These are phyloP conservation scores for Chaetops frenatus DNA, from an alignment of 2,113 vertebrate species.

Conservation along the genomic window DNA sequence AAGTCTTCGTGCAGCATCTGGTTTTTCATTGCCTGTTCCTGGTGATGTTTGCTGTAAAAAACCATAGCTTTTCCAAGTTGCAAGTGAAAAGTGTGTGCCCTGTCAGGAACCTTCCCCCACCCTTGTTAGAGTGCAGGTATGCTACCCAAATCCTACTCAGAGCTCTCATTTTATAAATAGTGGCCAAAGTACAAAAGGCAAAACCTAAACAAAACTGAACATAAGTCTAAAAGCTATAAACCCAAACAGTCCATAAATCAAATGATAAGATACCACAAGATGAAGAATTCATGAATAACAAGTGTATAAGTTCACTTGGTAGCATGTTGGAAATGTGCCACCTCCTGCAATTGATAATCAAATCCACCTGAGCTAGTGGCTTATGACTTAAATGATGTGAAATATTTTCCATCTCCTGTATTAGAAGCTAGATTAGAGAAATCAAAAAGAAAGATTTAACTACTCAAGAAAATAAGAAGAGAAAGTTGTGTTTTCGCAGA, in stretches of 20 bases:
- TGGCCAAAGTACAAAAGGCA: neutral
- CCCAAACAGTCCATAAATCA: constrained; percentile 32
- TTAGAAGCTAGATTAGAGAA: constrained; percentile 20
- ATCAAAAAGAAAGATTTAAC: constrained; percentile 10
- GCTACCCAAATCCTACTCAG: neutral
- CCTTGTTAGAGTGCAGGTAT: neutral
- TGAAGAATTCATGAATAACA: constrained; percentile 15
- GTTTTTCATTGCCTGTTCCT: neutral
- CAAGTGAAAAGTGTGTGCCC: neutral
- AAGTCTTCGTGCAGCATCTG: neutral
- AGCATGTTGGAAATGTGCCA: constrained; percentile 20
- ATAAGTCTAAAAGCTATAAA: constrained; percentile 17
- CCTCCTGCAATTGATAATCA: neutral
- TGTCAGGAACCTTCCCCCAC: neutral
- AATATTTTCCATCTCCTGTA: constrained; percentile 26
- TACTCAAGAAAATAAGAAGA: constrained; percentile 10
- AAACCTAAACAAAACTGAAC: constrained; percentile 10
- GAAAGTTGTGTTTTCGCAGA: constrained; percentile 1
- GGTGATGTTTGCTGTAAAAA: neutral
- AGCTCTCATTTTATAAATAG: neutral
- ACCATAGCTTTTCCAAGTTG: neutral
- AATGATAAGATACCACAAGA: constrained; percentile 26
- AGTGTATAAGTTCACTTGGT: neutral
- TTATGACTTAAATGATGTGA: neutral
- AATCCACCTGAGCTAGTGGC: constrained; percentile 22